These are phyloP conservation scores for Cepaea hortensis DNA, from an alignment of 2,888 invertebrate species.

Conservation along the genomic window DNA sequence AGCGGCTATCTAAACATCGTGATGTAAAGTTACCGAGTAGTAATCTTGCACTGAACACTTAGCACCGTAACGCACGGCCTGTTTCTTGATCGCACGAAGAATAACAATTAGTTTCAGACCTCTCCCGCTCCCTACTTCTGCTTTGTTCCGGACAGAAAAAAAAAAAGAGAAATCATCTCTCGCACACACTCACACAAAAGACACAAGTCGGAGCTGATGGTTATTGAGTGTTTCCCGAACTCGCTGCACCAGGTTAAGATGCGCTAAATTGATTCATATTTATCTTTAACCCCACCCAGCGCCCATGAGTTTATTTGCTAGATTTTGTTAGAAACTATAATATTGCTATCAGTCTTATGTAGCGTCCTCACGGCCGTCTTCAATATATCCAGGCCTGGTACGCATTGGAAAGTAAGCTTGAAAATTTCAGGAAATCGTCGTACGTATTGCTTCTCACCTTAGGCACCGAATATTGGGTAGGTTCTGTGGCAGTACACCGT, in stretches of 20 bases:
- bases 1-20: background rate
- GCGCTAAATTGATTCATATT: background rate
- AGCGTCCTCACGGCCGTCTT: too few relatives aligned
- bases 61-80: background rate
- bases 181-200: background rate
- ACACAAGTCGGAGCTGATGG: background rate
- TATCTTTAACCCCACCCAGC: too few relatives aligned
- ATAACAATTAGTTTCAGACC: background rate
- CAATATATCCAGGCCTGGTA: too few relatives aligned
- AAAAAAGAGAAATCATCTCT: background rate
- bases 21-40: background rate
- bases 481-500: too few relatives aligned
- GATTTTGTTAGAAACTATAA: too few relatives aligned
- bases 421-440: too few relatives aligned
- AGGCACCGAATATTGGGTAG: too few relatives aligned
- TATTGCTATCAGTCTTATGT: too few relatives aligned
- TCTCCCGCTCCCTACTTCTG: background rate
- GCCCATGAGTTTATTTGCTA: too few relatives aligned
- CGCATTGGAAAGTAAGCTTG: too few relatives aligned
- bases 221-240: background rate
- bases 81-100: background rate
- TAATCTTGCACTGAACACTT: background rate
- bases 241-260: background rate
- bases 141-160: background rate
- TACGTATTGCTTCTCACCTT: too few relatives aligned